A percentile compares a stretch with the other conserved stretches of the same genome.
Conservation (phyloP, 2,113 vertebrate species). For the Cyphomyrus plagiostoma region DNA sequence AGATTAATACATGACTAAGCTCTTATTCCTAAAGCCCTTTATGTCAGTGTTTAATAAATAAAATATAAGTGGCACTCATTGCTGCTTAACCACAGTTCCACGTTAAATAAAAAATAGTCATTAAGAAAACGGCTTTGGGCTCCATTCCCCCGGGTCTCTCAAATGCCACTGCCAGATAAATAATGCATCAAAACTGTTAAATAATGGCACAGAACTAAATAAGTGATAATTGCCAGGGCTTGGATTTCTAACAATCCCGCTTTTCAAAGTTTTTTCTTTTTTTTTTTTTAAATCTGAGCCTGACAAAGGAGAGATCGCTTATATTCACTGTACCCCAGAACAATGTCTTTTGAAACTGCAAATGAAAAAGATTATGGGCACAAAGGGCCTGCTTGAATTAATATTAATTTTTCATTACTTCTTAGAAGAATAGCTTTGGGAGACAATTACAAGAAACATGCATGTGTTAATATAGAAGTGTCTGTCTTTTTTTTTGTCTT, state of each 20-base stretch:
- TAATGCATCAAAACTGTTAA: conserved; percentile 11
- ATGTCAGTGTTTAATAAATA: conserved; percentile 7
- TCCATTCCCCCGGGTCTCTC: neutral
- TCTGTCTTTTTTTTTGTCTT: neutral
- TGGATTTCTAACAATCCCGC: conserved; percentile 9
- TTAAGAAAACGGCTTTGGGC: conserved; percentile 8
- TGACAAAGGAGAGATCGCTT: conserved; percentile 16
- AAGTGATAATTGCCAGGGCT: conserved; percentile 18
- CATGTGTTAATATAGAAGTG: conserved; percentile 13
- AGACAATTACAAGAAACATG: conserved; percentile 45
- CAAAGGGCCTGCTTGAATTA: conserved; percentile 36
- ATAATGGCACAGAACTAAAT: conserved; percentile 17
- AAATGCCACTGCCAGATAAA: conserved; percentile 11
- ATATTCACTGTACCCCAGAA: conserved; percentile 3
- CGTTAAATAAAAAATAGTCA: conserved; percentile 16
- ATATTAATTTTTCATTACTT: conserved; percentile 40
- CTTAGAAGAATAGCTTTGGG: conserved; percentile 41
- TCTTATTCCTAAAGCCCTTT: neutral
- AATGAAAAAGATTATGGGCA: conserved; percentile 32
- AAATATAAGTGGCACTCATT: neutral
- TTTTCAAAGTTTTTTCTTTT: neutral
- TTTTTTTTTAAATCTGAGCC: neutral
- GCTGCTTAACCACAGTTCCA: neutral
- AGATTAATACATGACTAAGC: neutral
- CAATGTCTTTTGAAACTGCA: conserved; percentile 32